A percentile compares a stretch with the other conserved stretches of the same genome.
phyloP scores from a whole-genome alignment of 2,113 vertebrate genomes.

The Platichthys stellatus region DNA sequence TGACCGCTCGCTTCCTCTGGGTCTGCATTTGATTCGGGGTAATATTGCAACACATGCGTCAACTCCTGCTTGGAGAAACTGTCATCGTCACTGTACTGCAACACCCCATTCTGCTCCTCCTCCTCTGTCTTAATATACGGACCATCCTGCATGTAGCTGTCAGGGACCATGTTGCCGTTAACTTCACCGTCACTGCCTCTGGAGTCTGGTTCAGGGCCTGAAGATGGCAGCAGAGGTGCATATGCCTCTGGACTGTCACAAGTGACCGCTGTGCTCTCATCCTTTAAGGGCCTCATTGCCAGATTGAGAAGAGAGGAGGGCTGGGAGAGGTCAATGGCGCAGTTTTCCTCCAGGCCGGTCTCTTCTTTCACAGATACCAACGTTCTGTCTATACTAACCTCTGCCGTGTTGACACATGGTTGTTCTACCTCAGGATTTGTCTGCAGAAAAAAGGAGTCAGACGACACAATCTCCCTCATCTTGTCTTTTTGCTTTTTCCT shows the following conservation, averaged over 20 bases:
- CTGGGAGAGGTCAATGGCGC: conserved; percentile 72
- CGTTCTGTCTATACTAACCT: background rate
- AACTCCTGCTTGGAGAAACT: conserved; percentile 9
- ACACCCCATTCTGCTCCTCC: conserved; percentile 28
- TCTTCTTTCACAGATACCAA: conserved; percentile 64
- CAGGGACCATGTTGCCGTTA: conserved; percentile 65
- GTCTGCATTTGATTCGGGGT: conserved; percentile 23
- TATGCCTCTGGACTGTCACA: conserved; percentile 32
- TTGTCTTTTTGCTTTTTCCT: conserved; percentile 48
- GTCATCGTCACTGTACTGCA: conserved; percentile 3
- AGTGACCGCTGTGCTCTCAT: conserved; percentile 53
- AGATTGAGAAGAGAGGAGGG: conserved; percentile 56
- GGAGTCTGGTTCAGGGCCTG: conserved; percentile 25
- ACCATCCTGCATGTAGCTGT: conserved; percentile 44
- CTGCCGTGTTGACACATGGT: background rate
- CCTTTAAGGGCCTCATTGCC: conserved; percentile 59
- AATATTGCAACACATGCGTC: conserved; percentile 3
- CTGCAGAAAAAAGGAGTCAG: conserved; percentile 23
- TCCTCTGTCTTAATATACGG: conserved; percentile 54
- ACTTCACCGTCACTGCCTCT: conserved; percentile 34
- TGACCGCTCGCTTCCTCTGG: background rate
- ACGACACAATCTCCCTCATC: conserved; percentile 5
- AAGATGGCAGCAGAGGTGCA: conserved; percentile 18
- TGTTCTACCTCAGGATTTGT: conserved; percentile 4
- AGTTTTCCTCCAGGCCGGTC: conserved; percentile 50